Evolutionary conservation across 2,888 invertebrate species (phyloP).

Genomic region (Stenoptilia bipunctidactyla): DNA sequence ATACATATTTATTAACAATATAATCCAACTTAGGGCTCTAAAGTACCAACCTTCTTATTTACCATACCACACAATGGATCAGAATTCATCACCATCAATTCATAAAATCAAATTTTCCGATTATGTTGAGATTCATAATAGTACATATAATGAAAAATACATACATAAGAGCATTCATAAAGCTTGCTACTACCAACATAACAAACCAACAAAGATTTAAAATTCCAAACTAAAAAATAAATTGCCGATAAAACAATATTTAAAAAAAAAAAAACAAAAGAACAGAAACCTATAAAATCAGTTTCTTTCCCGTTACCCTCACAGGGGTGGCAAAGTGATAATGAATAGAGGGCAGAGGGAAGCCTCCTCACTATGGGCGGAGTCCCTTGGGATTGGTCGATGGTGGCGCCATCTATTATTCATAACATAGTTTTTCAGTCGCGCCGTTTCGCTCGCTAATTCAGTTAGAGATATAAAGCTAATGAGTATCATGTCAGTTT

Average conservation of each 20-base stretch:
- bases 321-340: slow-evolving; percentile 65
- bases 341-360: slow-evolving; percentile 48
- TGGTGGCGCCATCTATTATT: slow-evolving; percentile 65
- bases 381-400: slow-evolving; percentile 64
- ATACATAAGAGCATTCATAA: too few relatives aligned
- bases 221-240: slow-evolving; percentile 20
- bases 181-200: too few relatives aligned
- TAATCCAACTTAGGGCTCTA: too few relatives aligned
- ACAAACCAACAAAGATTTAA: too few relatives aligned
- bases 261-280: too few relatives aligned
- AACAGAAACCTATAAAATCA: slow-evolving; percentile 43
- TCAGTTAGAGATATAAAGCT: slow-evolving; percentile 52
- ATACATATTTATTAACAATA: too few relatives aligned
- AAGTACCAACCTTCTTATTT: too few relatives aligned
- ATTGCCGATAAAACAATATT: not conserved
- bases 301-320: slow-evolving; percentile 42
- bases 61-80: too few relatives aligned
- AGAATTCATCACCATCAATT: too few relatives aligned
- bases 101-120: too few relatives aligned
- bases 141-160: too few relatives aligned
- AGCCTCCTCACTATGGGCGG: slow-evolving; percentile 8
- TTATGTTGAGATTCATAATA: too few relatives aligned
- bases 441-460: slow-evolving; percentile 47
- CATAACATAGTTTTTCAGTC: slow-evolving; percentile 72
- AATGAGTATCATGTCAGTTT: slow-evolving; percentile 70